These are phyloP conservation scores for Neostethus bicornis DNA, from an alignment of 2,797 vertebrate species.

Conservation along the genomic window DNA sequence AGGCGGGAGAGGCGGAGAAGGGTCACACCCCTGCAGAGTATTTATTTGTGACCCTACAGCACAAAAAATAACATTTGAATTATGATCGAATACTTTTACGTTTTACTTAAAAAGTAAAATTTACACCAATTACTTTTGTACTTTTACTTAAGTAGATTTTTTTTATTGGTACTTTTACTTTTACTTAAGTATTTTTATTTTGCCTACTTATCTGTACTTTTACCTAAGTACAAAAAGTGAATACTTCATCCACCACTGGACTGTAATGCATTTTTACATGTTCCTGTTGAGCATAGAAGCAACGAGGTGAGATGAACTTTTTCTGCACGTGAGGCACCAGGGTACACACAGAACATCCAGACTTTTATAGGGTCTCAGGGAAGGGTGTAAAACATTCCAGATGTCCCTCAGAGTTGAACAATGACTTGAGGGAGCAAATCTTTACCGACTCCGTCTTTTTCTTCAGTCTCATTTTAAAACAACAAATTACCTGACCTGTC, in stretches of 20 bases:
- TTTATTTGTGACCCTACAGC: no score
- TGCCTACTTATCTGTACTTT: no score
- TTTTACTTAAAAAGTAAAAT: no score
- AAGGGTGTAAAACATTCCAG: conserved; percentile 56
- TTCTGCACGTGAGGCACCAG: conserved; percentile 5
- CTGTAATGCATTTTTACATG: conserved; percentile 1
- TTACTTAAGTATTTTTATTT: no score
- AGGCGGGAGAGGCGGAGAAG: no score
- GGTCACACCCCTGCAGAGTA: no score
- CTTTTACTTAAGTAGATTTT: no score
- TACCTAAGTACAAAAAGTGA: no score
- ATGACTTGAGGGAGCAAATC: conserved; percentile 30
- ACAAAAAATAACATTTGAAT: no score
- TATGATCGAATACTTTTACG: no score
- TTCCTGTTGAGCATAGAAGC: not conserved
- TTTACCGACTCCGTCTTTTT: conserved; percentile 24
- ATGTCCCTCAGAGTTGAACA: conserved; percentile 29
- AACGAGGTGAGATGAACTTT: conserved; percentile 16
- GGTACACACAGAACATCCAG: conserved; percentile 44
- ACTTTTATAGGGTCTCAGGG: not conserved
- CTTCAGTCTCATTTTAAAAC: conserved; percentile 22
- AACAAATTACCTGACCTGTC: conserved; percentile 10
- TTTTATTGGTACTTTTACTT: no score
- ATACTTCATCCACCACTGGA: not conserved
- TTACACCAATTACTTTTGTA: no score